These are phyloP conservation scores for Dicrostonyx torquatus DNA, from an alignment of 2,797 vertebrate genomes.

Conservation along the genomic window DNA sequence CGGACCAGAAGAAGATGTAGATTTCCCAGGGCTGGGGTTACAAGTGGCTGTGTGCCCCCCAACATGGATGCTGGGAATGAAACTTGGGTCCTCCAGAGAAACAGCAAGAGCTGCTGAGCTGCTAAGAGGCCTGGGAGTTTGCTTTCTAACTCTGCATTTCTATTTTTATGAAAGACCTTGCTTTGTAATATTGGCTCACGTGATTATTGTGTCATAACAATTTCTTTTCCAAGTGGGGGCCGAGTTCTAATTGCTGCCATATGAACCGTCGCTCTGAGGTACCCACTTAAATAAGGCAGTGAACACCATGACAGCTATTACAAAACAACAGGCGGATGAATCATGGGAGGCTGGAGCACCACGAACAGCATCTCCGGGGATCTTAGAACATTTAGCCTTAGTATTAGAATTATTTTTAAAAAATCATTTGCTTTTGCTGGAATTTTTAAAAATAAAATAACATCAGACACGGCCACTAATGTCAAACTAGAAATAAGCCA, in stretches of 20 bases:
- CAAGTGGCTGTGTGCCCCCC: neutral
- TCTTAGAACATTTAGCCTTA: slow-evolving; percentile 82
- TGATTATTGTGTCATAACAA: slow-evolving; percentile 80
- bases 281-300: slow-evolving; percentile 81
- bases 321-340: slow-evolving; percentile 83
- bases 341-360: slow-evolving; percentile 76
- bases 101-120: too few relatives aligned
- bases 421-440: slow-evolving; percentile 73
- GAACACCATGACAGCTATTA: slow-evolving; percentile 84
- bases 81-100: neutral
- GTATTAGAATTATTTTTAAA: slow-evolving; percentile 83
- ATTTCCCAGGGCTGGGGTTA: neutral
- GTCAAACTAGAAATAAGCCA: slow-evolving; percentile 74
- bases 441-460: slow-evolving; percentile 67
- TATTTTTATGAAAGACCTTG: slow-evolving; percentile 74
- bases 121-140: neutral
- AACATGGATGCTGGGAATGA: neutral
- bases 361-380: slow-evolving; percentile 78
- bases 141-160: neutral
- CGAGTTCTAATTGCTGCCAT: slow-evolving; percentile 80
- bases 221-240: slow-evolving; percentile 70
- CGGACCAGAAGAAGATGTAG: neutral
- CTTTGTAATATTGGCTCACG: slow-evolving; percentile 78
- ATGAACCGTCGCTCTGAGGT: slow-evolving; percentile 68
- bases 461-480: slow-evolving; percentile 73